Conservation (phyloP, 1,140 invertebrate species). For the Yoshiicerus persimilis region DNA sequence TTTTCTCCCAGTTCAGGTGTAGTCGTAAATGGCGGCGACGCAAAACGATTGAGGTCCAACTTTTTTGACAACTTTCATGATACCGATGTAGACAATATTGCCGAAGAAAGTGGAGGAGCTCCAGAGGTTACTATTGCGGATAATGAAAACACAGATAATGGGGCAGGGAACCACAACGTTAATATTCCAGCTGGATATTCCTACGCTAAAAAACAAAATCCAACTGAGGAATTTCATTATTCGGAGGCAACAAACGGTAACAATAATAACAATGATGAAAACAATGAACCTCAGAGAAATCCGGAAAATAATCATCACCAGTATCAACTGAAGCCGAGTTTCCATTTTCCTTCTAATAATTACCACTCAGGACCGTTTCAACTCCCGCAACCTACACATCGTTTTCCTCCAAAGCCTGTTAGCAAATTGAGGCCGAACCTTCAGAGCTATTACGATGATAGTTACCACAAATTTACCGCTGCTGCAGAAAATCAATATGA, state of each 20-base stretch:
- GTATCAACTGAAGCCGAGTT: background rate
- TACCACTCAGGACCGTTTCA: background rate
- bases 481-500: background rate
- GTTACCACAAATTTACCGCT: background rate
- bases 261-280: background rate
- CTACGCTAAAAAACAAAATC: background rate
- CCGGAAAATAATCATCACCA: background rate
- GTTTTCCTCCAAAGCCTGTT: background rate
- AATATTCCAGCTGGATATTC: background rate
- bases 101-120: background rate
- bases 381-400: background rate
- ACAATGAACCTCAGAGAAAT: background rate
- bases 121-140: background rate
- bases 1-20: background rate
- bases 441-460: background rate
- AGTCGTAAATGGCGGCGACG: background rate
- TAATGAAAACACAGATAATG: background rate
- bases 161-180: background rate
- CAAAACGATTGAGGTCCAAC: background rate
- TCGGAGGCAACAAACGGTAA: background rate
- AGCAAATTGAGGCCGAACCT: background rate
- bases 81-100: background rate
- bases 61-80: slow-evolving; percentile 27
- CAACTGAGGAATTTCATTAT: background rate
- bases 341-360: background rate